A percentile compares a stretch with the other conserved stretches of the same genome.
Conservation (phyloP, 2,888 invertebrate species). For the Cheilosia vernalis region DNA sequence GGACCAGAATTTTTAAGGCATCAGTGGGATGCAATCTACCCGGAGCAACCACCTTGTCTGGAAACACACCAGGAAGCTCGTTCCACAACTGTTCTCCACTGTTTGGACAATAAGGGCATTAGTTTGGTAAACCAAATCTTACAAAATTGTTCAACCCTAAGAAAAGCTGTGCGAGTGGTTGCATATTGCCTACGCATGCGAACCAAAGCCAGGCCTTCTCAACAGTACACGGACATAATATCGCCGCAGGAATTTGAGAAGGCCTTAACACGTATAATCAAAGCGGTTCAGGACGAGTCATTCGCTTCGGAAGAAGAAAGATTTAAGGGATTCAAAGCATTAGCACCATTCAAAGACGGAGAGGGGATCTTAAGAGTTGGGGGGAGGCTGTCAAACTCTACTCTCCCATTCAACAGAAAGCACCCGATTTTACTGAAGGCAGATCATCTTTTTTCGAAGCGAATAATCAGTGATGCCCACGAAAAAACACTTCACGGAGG, state of each 20-base stretch:
- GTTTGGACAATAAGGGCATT: not conserved
- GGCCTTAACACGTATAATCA: no score
- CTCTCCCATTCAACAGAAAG: not conserved
- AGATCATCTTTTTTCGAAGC: no score
- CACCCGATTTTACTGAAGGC: not conserved
- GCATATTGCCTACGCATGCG: no score
- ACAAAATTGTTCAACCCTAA: not conserved
- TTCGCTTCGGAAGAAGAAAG: no score
- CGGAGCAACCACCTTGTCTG: not conserved
- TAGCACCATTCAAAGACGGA: no score
- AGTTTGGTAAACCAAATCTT: not conserved
- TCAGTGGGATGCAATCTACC: not conserved
- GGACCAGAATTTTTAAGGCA: not conserved
- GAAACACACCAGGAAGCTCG: not conserved
- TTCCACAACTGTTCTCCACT: not conserved
- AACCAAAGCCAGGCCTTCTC: no score
- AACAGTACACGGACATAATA: no score
- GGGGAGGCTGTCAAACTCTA: not conserved
- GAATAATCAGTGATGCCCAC: no score
- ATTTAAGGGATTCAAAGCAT: no score
- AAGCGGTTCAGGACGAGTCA: no score
- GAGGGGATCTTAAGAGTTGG: no score
- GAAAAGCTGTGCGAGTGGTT: not conserved
- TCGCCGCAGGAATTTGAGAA: no score
- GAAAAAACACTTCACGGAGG: not conserved